Evolutionary conservation across 2,888 invertebrate genomes (phyloP), one percentile per base, ranked within the genome.

Genomic region (Panzeria rudis): DNA sequence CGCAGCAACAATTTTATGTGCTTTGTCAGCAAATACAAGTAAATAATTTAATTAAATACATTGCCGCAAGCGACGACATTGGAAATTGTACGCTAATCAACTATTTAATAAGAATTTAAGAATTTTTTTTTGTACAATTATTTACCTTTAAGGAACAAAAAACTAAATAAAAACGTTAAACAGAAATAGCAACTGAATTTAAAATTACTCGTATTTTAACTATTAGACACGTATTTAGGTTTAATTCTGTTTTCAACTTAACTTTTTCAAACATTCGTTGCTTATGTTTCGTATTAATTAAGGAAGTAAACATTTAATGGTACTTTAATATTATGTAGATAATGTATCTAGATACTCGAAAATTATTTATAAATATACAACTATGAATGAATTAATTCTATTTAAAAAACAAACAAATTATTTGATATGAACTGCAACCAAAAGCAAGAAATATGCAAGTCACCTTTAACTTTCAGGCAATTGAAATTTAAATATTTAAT

Each of bases 301-400:
- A 82, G 82, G 82, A 82, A 82, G 76, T 76, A 47, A 69, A 69
- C 69, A 76, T 71, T 81, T 82, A 76, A 82, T 69, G 44, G 75
- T 62, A 75, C 69, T 80, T 80, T 68, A 73, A 59, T 73, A 61
- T 9, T 0, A 44, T 2, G 0, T 38, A 38, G 38, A 44, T 50
- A 54, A 44, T 29, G 11, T 38, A 52, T 1, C 13, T 35, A 68
- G 1, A 3, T 13, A 44, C 23, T 13, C 17, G n/a, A 72, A 59
- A 59, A 15, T 13, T 9, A 6, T 44, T 20, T 11, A 73, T 52
- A 52, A 9, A 52, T 23, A 52, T 44, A 52, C 17, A 52, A 69
- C 17, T 50, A 25, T 62, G 41, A 61, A 78, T 52, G 17, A 50
- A 52, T 66, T 20, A 44, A 56, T 56, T 29, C 2, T 11, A 13